phyloP scores from a whole-genome alignment of 2,797 vertebrate genomes.

The Macropus fuliginosus region DNA sequence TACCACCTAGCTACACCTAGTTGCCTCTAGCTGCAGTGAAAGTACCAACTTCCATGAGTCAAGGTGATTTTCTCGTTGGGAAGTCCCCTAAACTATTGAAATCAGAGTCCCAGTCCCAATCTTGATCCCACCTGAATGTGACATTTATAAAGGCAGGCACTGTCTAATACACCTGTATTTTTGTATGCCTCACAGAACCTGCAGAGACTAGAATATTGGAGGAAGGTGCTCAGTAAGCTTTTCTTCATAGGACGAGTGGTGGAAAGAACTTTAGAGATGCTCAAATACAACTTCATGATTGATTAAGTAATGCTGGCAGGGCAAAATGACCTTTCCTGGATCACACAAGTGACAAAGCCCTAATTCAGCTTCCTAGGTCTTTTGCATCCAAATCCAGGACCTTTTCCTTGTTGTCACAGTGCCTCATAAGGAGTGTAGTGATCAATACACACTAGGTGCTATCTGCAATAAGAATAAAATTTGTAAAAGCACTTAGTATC shows the following conservation, averaged over 20 bases:
- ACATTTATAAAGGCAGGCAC: not conserved
- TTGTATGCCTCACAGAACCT: not conserved
- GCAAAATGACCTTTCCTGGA: not conserved
- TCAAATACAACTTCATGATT: not conserved
- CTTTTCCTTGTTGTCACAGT: not conserved
- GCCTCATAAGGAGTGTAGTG: not conserved
- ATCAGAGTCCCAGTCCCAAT: not conserved
- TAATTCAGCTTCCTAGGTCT: not conserved
- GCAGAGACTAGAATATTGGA: not conserved
- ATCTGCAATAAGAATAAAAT: not conserved
- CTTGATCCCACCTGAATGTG: too few species aligned
- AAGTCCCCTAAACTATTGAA: not conserved
- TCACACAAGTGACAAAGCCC: not conserved
- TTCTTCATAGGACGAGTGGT: not conserved
- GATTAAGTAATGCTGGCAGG: not conserved
- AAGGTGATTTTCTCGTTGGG: not conserved
- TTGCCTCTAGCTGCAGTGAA: not conserved
- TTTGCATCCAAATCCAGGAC: not conserved
- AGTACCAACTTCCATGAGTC: not conserved
- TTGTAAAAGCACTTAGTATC: not conserved
- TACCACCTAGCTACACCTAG: not conserved
- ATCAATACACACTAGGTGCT: not conserved
- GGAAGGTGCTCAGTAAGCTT: not conserved
- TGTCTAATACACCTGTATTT: not conserved
- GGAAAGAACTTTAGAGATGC: not conserved